Conservation (phyloP, 2,888 invertebrate genomes). For the Morinoia aosen region DNA sequence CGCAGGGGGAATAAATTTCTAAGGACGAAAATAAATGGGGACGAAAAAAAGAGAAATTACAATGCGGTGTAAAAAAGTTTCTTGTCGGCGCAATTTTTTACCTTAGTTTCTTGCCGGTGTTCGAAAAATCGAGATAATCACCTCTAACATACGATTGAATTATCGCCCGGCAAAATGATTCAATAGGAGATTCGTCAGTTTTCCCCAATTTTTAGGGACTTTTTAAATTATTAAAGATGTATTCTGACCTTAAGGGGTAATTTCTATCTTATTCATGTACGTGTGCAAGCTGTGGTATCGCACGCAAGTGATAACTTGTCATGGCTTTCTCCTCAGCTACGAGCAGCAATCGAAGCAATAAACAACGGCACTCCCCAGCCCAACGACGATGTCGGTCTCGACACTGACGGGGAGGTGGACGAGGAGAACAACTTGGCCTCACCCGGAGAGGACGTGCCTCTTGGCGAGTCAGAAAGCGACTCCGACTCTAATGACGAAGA, state of each 20-base stretch:
- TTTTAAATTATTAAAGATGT: neutral
- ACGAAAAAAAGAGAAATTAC: no score
- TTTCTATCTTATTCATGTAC: neutral
- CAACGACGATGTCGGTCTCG: slow-evolving; percentile 13
- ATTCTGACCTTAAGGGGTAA: neutral
- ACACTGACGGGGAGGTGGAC: neutral
- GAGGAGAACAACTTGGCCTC: neutral
- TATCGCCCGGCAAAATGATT: no score
- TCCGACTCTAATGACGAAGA: neutral
- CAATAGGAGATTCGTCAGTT: no score
- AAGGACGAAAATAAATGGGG: no score
- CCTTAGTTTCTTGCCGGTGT: no score
- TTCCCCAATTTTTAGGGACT: neutral
- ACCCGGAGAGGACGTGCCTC: neutral
- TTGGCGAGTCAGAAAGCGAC: neutral
- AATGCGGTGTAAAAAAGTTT: no score
- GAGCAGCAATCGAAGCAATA: slow-evolving; percentile 43
- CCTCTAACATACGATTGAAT: no score
- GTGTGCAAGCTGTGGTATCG: neutral
- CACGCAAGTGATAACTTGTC: neutral
- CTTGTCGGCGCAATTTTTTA: no score
- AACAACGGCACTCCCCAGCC: slow-evolving; percentile 45
- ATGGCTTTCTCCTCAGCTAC: neutral
- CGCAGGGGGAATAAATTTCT: no score
- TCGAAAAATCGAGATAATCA: no score